A percentile compares a stretch with the other conserved stretches of the same genome.
These are phyloP conservation scores for Calcarius lapponicus DNA, from an alignment of 2,797 vertebrate genomes.

Conservation along the genomic window DNA sequence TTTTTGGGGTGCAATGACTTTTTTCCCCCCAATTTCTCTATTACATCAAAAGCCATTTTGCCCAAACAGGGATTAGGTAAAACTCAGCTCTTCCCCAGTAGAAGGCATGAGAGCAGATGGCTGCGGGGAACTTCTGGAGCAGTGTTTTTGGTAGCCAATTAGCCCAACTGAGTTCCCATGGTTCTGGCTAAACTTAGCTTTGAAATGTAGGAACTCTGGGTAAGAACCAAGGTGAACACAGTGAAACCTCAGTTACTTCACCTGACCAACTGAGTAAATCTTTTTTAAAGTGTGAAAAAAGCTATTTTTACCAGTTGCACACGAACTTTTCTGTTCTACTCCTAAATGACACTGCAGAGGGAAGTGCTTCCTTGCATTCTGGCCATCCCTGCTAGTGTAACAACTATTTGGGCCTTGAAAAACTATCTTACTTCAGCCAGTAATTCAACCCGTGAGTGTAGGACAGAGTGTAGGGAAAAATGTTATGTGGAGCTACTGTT, in stretches of 20 bases:
- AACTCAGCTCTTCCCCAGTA: neutral
- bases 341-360: neutral
- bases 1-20: neutral
- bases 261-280: neutral
- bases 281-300: neutral
- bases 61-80: neutral
- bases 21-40: neutral
- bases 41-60: neutral
- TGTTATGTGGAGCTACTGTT: neutral
- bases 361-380: neutral
- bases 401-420: neutral
- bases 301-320: neutral
- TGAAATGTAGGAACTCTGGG: neutral
- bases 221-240: neutral
- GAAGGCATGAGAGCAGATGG: neutral
- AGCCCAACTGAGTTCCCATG: neutral
- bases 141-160: neutral
- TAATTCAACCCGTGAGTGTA: neutral
- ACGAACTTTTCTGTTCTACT: neutral
- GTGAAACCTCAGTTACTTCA: neutral
- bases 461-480: neutral
- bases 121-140: neutral
- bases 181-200: neutral
- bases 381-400: neutral
- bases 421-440: neutral